Conservation (phyloP, 2,888 invertebrate genomes). For the Acanthococcus lagerstroemiae region DNA sequence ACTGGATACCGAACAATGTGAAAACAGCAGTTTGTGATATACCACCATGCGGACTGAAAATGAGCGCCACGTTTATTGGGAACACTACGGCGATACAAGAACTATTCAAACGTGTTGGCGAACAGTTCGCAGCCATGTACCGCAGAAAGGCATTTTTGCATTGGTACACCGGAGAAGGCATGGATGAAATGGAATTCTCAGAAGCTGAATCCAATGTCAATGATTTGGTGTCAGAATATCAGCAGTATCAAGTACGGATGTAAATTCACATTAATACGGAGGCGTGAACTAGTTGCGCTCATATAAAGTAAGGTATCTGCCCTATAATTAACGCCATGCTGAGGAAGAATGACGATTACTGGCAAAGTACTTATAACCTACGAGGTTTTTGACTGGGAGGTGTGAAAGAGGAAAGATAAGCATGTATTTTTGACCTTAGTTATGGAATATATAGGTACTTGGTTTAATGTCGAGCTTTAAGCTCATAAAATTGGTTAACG, state of each 20-base stretch:
- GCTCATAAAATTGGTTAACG: too few species aligned
- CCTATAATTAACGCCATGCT: too few species aligned
- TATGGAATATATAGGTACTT: too few species aligned
- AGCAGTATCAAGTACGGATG: slow-evolving; percentile 52
- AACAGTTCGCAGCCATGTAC: slow-evolving; percentile 50
- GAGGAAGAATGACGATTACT: too few species aligned
- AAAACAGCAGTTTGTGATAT: slow-evolving; percentile 54
- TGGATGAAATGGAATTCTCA: slow-evolving; percentile 62
- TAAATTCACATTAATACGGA: too few species aligned
- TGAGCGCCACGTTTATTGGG: slow-evolving; percentile 52
- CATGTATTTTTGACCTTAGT: too few species aligned
- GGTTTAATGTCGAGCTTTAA: too few species aligned
- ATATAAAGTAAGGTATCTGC: too few species aligned
- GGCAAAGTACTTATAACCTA: too few species aligned
- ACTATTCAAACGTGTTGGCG: slow-evolving; percentile 47
- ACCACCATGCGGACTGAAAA: slow-evolving; percentile 50
- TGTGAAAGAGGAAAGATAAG: too few species aligned
- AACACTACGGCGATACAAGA: slow-evolving; percentile 48
- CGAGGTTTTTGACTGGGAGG: too few species aligned
- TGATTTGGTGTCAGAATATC: slow-evolving; percentile 61
- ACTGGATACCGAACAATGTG: slow-evolving; percentile 42
- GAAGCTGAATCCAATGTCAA: slow-evolving; percentile 65
- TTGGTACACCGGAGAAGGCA: slow-evolving; percentile 94
- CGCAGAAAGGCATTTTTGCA: slow-evolving; percentile 77
- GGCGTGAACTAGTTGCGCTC: too few species aligned